These are phyloP conservation scores for Hydrocynus forskahlii DNA, from an alignment of 2,797 vertebrate genomes.

Conservation along the genomic window DNA sequence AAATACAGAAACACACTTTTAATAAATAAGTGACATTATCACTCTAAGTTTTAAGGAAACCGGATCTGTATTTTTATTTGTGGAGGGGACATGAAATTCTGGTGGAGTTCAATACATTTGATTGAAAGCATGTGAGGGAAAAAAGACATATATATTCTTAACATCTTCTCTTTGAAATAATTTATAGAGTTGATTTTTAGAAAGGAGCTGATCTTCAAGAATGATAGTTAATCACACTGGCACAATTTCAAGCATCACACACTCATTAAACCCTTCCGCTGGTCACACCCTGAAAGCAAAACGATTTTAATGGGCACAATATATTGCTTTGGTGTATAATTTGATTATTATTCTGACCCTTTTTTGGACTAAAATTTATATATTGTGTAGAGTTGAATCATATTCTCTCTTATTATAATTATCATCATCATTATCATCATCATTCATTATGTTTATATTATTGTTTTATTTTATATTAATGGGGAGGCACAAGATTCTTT, in stretches of 20 bases:
- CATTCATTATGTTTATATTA: too few relatives aligned
- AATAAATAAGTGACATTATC: constrained; percentile 23
- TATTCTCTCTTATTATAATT: background rate
- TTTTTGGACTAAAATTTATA: background rate
- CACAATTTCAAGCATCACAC: background rate
- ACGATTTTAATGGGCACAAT: background rate
- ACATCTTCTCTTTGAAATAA: too few relatives aligned
- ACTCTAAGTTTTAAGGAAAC: background rate
- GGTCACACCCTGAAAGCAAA: background rate
- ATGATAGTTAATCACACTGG: background rate
- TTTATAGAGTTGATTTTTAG: background rate
- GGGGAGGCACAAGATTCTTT: too few relatives aligned
- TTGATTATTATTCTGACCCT: background rate
- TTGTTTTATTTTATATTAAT: too few relatives aligned
- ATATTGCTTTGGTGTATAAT: background rate
- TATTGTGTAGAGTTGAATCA: background rate
- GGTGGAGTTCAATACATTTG: background rate
- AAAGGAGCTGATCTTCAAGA: background rate
- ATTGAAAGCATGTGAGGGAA: background rate
- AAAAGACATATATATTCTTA: background rate
- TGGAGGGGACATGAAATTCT: background rate
- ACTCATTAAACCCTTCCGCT: background rate
- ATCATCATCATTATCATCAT: too few relatives aligned
- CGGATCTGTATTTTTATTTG: background rate
- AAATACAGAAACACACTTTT: constrained; percentile 4